Evolutionary conservation across 2,888 invertebrate genomes (phyloP).

Genomic region (Drosophila eohydei): DNA sequence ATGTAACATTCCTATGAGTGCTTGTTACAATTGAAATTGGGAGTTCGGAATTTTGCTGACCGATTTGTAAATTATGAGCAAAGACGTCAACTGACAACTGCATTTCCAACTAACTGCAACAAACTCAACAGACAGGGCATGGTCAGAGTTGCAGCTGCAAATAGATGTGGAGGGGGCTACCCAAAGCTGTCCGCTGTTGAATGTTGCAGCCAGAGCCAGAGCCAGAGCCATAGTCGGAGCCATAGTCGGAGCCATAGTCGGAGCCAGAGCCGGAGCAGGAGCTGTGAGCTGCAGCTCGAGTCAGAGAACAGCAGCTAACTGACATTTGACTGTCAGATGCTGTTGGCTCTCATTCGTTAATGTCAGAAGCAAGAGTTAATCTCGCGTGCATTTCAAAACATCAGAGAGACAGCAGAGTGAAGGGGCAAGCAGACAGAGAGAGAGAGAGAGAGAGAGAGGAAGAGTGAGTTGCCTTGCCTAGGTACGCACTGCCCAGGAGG

Average conservation of each 20-base stretch:
- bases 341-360: slow-evolving; percentile 81
- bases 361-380: slow-evolving; percentile 79
- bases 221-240: neutral
- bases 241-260: neutral
- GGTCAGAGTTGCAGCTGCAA: slow-evolving; percentile 30
- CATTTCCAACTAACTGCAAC: slow-evolving; percentile 49
- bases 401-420: slow-evolving; percentile 19
- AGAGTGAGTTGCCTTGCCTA: slow-evolving; percentile 23
- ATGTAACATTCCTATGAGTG: neutral
- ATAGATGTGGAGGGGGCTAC: slow-evolving; percentile 28
- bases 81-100: slow-evolving; percentile 61
- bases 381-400: slow-evolving; percentile 80
- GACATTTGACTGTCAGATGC: slow-evolving; percentile 82
- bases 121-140: slow-evolving; percentile 38
- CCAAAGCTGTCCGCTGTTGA: slow-evolving; percentile 36
- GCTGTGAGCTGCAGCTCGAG: slow-evolving; percentile 17
- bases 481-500: slow-evolving; percentile 66
- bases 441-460: neutral
- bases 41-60: slow-evolving; percentile 27
- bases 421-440: neutral
- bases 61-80: slow-evolving; percentile 65
- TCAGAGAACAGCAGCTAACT: slow-evolving; percentile 74
- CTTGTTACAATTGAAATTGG: slow-evolving; percentile 38
- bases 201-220: slow-evolving; percentile 15
- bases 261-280: neutral